Evolutionary conservation across 1,140 invertebrate species (phyloP).

Genomic region (Cydia pomonella): DNA sequence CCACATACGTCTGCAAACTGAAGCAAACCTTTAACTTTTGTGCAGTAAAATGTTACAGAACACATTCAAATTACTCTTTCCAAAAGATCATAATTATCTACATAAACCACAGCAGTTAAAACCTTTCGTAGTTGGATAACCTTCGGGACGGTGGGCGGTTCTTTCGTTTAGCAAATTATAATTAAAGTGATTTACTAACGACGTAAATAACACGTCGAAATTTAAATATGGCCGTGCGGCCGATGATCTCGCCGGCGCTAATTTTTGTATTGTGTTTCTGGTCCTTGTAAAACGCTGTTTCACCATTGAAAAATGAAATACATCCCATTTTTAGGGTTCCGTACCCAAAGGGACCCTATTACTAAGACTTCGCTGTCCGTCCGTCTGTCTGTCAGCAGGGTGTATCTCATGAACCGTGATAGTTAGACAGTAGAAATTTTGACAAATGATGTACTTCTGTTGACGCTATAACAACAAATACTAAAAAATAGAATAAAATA

Average conservation of each 20-base stretch:
- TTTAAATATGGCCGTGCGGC: background rate
- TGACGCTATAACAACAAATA: too few relatives aligned
- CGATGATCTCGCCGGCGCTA: background rate
- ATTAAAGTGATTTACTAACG: conserved; percentile 11
- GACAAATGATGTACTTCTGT: too few relatives aligned
- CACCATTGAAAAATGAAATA: too few relatives aligned
- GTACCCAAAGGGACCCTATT: too few relatives aligned
- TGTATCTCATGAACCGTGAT: too few relatives aligned
- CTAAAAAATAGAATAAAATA: too few relatives aligned
- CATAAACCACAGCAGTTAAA: background rate
- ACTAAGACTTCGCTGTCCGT: too few relatives aligned
- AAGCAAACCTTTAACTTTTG: background rate
- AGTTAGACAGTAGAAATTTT: too few relatives aligned
- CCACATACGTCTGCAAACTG: background rate
- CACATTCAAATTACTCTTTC: background rate
- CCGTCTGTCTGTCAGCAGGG: too few relatives aligned
- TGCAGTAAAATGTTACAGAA: conserved; percentile 1
- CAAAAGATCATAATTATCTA: background rate
- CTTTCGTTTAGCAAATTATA: conserved; percentile 16
- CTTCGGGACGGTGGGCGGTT: background rate
- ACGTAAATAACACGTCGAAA: conserved; percentile 11
- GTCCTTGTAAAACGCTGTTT: background rate
- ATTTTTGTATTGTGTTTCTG: conserved; percentile 8
- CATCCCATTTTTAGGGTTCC: too few relatives aligned
- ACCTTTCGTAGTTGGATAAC: background rate